A percentile compares a stretch with the other conserved stretches of the same genome.
These are phyloP conservation scores for Branchellion lobata DNA, from an alignment of 2,888 invertebrate species.

Conservation along the genomic window DNA sequence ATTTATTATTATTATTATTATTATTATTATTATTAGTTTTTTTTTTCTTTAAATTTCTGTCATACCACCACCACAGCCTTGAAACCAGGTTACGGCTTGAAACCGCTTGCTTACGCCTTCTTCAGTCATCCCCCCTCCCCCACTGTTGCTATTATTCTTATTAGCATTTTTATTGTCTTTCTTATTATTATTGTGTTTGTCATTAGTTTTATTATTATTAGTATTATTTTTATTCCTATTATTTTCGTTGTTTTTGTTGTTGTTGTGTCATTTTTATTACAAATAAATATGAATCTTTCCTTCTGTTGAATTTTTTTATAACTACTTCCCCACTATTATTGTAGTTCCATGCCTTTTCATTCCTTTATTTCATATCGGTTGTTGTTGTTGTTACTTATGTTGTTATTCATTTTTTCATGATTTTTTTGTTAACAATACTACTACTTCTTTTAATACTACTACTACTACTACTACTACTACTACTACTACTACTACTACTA, in stretches of 20 bases:
- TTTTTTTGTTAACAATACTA: no score
- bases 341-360: no score
- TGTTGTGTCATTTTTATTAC: no score
- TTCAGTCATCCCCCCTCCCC: background rate
- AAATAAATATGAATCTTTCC: no score
- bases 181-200: background rate
- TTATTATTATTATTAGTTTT: conserved; percentile 38
- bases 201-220: background rate
- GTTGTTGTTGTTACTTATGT: no score
- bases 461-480: conserved; percentile 20
- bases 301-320: no score
- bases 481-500: conserved; percentile 21
- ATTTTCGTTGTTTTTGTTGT: no score
- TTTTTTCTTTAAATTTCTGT: no score
- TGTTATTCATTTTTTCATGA: no score
- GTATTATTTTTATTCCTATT: no score
- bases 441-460: background rate
- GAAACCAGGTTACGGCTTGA: conserved; percentile 3
- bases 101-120: background rate
- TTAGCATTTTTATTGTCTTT: background rate
- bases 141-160: background rate
- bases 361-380: no score
- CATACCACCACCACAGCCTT: background rate
- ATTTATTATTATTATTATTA: conserved; percentile 27
- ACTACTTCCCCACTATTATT: no score